phyloP scores from a whole-genome alignment of 2,888 invertebrate genomes.

The Eumacrocentrus americanus region DNA sequence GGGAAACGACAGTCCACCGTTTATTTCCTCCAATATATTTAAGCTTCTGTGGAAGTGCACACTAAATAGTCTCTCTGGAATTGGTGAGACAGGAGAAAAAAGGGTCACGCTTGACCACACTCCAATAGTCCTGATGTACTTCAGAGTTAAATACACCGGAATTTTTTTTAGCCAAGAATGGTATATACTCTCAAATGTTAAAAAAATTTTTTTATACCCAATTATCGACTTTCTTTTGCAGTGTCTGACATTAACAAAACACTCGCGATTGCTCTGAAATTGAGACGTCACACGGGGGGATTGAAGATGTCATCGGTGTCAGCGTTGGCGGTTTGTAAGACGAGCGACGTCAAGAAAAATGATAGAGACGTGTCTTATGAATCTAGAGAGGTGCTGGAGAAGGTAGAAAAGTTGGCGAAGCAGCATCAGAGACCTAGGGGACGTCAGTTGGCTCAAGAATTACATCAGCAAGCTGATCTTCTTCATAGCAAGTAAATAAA shows the following conservation, averaged over 20 bases:
- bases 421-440: neutral
- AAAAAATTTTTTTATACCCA: too few species aligned
- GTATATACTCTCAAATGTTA: too few species aligned
- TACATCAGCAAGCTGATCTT: slow-evolving; percentile 51
- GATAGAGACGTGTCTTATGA: neutral
- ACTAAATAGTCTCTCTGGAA: neutral
- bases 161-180: slow-evolving; percentile 14
- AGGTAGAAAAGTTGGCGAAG: neutral
- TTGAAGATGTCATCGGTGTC: neutral
- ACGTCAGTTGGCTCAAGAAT: slow-evolving; percentile 44
- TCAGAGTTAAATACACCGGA: neutral
- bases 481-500: slow-evolving; percentile 43
- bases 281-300: slow-evolving; percentile 6
- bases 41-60: neutral
- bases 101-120: neutral
- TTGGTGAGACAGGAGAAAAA: neutral
- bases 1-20: neutral
- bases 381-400: neutral
- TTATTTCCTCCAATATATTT: slow-evolving; percentile 12
- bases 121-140: neutral
- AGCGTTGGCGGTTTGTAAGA: neutral
- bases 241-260: neutral
- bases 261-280: neutral
- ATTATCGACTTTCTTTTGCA: neutral
- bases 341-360: neutral